phyloP scores from a whole-genome alignment of 2,113 vertebrate species.

The Anser cygnoides region DNA sequence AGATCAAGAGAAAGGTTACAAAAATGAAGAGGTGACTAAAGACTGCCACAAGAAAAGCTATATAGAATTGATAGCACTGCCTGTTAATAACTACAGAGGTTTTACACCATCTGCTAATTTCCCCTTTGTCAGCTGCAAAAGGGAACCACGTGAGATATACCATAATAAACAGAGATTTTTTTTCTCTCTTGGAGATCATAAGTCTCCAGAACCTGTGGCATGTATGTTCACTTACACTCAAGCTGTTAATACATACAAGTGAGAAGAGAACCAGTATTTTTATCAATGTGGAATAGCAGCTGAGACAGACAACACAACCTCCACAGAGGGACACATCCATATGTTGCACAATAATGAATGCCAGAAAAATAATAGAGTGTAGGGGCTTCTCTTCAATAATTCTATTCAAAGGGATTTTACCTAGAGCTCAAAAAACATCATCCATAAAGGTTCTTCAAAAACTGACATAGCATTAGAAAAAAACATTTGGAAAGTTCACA shows the following conservation, averaged over 20 bases:
- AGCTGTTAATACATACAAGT: conserved; percentile 65
- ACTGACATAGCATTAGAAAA: background rate
- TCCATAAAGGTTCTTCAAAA: background rate
- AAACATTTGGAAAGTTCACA: background rate
- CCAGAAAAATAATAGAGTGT: conserved; percentile 44
- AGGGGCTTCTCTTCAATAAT: background rate
- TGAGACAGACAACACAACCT: conserved; percentile 71
- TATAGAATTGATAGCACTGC: background rate
- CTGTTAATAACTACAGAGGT: conserved; percentile 24
- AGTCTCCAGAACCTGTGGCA: conserved; percentile 49
- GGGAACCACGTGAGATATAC: conserved; percentile 41
- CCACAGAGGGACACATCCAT: conserved; percentile 54
- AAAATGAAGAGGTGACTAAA: background rate
- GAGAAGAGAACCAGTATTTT: conserved; percentile 66
- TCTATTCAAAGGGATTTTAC: background rate
- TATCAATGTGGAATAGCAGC: conserved; percentile 69
- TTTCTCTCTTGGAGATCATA: conserved; percentile 30
- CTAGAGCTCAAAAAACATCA: background rate
- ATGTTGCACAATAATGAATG: conserved; percentile 45
- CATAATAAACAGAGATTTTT: conserved; percentile 54
- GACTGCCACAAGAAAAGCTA: background rate
- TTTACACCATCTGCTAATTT: conserved; percentile 52
- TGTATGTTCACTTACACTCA: conserved; percentile 64
- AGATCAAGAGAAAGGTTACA: background rate
- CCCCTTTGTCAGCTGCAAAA: conserved; percentile 16